These are phyloP conservation scores for Drosophila repletoides DNA, from an alignment of 1,140 invertebrate species.

Conservation along the genomic window DNA sequence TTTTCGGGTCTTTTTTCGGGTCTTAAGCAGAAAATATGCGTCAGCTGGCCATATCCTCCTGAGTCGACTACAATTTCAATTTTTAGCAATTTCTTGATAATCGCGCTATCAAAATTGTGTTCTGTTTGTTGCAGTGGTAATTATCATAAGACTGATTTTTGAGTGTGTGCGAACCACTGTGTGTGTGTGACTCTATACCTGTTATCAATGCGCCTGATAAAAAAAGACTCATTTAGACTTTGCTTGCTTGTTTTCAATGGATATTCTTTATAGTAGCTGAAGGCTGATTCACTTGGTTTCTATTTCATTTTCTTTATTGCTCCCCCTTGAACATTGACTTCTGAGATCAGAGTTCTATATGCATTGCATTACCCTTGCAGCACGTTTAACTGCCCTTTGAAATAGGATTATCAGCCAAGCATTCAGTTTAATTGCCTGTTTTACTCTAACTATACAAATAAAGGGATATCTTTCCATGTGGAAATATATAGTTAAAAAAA, in stretches of 20 bases:
- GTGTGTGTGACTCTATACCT: not conserved
- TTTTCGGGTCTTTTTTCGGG: not conserved
- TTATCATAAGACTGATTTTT: constrained; percentile 7
- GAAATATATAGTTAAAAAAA: too few relatives aligned
- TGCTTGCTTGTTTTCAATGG: constrained; percentile 7
- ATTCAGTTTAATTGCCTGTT: not conserved
- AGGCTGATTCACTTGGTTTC: constrained; percentile 16
- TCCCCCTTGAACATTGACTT: not conserved
- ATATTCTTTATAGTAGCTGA: not conserved
- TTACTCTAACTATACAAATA: too few relatives aligned
- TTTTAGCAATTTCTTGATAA: constrained; percentile 11
- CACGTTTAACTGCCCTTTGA: constrained; percentile 1
- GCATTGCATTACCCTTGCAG: not conserved
- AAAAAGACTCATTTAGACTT: not conserved
- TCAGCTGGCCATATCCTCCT: constrained; percentile 8
- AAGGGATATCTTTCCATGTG: too few relatives aligned
- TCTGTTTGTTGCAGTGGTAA: constrained; percentile 13
- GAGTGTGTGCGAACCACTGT: not conserved
- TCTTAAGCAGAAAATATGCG: constrained; percentile 5
- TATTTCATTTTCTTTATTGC: not conserved
- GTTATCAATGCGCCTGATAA: constrained; percentile 35
- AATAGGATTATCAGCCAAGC: not conserved
- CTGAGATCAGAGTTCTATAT: constrained; percentile 9
- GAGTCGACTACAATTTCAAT: constrained; percentile 33
- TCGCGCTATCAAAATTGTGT: constrained; percentile 25